Conservation (phyloP, 1,140 invertebrate genomes). For the Polypedilum pembai region DNA sequence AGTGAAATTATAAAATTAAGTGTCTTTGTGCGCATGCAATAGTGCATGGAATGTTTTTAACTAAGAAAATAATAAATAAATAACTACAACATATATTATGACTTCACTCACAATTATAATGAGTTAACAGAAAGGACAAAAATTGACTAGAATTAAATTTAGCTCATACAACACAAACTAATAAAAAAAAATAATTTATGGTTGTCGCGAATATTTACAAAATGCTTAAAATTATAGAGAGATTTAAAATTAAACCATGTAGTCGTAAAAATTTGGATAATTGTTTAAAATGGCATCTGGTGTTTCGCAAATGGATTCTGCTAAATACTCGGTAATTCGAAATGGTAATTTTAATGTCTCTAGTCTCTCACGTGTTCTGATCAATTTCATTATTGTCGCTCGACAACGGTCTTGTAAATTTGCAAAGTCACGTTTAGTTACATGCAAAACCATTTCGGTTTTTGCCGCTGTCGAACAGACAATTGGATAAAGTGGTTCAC, state of each 20-base stretch:
- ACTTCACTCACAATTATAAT: too few relatives aligned
- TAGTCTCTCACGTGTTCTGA: constrained; percentile 43
- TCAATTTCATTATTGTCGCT: constrained; percentile 47
- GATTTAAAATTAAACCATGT: neutral
- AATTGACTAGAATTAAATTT: neutral
- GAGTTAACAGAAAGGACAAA: neutral
- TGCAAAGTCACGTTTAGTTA: constrained; percentile 52
- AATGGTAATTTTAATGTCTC: constrained; percentile 46
- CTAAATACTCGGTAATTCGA: constrained; percentile 46
- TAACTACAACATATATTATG: too few relatives aligned
- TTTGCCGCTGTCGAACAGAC: constrained; percentile 67
- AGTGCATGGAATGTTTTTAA: too few relatives aligned
- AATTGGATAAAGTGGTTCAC: constrained; percentile 56
- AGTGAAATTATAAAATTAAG: too few relatives aligned
- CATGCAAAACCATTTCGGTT: constrained; percentile 59
- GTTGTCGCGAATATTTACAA: neutral
- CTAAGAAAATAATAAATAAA: too few relatives aligned
- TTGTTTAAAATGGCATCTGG: constrained; percentile 28
- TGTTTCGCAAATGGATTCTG: constrained; percentile 43
- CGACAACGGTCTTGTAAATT: constrained; percentile 59
- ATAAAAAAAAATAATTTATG: neutral
- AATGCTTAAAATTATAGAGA: neutral
- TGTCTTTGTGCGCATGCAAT: too few relatives aligned
- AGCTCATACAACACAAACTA: neutral
- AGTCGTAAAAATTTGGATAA: constrained; percentile 21